Evolutionary conservation across 2,888 invertebrate species (phyloP), one percentile per base, ranked within the genome.

Genomic region (Slavum lentiscoides): DNA sequence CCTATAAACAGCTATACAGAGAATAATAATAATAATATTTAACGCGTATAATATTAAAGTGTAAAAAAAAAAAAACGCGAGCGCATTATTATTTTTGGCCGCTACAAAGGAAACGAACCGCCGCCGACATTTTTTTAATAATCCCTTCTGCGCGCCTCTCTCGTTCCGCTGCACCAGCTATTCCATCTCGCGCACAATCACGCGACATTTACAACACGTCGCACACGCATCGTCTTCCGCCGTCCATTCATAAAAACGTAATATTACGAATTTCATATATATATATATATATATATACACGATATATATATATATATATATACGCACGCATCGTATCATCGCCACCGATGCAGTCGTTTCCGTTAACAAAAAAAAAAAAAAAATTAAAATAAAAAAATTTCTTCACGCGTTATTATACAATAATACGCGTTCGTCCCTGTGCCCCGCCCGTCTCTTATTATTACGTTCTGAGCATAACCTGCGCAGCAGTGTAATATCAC

Each of bases 221-320:
- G 4, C 64, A 11, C 19, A 43, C 74, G 21, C 55, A 30, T 9
- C 58, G 19, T 49, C 76, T 61, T 61, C 69, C 72, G 53, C 9
- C 80, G 53, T 77, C 70, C 80, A 80, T 80, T 80, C 80, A 80
- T 80, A 80, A 80, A 80, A 80, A 30, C 62, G 2, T 15, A 64
- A 62, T 49, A 69, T 64, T 21, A 59, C 21, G 59, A 53, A 69
- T 68, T 59, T 76, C 66, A 68, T 68, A 66, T 49, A 8, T 69
- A 70, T 58, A 8, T 37, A 68, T 68, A 66, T 49, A 8, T 69
- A 70, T 58, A 8, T 37, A 43, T 43, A 43, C 59, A 61, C 17
- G 30, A n/a, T 21, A 13, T 61, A n/a, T 21, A 43, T 11, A 23
- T 62, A 9, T 39, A 61, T 23, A 64, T 7, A 17, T 6, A 1